Conservation (phyloP, 2,888 invertebrate genomes). For the Hydropsyche betteni region DNA sequence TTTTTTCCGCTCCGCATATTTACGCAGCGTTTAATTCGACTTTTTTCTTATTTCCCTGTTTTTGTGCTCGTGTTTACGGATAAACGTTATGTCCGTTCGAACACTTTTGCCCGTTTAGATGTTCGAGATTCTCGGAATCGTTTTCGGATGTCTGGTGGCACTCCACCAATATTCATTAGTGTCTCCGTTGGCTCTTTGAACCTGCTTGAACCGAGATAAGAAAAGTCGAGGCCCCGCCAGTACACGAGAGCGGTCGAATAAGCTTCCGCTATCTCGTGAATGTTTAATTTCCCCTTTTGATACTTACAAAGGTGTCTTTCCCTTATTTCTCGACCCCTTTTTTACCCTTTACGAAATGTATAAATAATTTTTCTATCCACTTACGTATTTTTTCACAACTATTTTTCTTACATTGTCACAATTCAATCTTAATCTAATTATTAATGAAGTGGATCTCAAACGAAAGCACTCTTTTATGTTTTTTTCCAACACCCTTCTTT, state of each 20-base stretch:
- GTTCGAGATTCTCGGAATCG: constrained; percentile 24
- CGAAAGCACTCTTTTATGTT: no score
- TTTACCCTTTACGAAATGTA: background rate
- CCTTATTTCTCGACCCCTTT: constrained; percentile 11
- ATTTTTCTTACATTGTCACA: no score
- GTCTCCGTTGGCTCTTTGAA: constrained; percentile 28
- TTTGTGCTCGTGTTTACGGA: no score
- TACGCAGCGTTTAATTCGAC: no score
- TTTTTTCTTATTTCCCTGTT: no score
- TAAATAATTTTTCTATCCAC: no score
- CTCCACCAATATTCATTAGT: constrained; percentile 37
- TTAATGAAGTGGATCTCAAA: no score
- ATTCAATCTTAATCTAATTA: no score
- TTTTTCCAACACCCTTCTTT: background rate
- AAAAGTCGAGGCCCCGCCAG: background rate
- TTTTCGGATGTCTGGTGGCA: constrained; percentile 25
- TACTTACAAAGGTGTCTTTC: constrained; percentile 7
- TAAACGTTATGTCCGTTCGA: no score
- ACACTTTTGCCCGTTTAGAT: background rate
- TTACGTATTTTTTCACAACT: no score
- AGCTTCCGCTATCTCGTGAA: constrained; percentile 35
- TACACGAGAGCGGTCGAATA: constrained; percentile 24
- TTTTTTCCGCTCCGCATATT: no score
- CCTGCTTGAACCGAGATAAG: constrained; percentile 32
- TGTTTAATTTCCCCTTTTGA: constrained; percentile 25